Base-by-base conservation (phyloP, 2,888 invertebrate species). In the Cyclophora punctaria region DNA sequence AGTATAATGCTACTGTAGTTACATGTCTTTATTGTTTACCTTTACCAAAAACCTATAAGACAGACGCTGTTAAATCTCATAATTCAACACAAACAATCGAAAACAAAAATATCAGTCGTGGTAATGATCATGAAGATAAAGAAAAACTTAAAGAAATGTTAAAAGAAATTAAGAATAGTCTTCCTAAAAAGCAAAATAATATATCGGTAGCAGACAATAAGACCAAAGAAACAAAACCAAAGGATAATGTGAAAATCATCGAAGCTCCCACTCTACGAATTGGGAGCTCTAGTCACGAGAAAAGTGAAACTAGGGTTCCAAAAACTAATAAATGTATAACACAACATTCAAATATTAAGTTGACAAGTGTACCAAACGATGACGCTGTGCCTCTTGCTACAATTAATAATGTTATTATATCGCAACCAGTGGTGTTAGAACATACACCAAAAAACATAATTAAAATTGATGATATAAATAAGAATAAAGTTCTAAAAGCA, bases 121-220 rank as follows among this genome's bases (percentile, higher is more conserved):
- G 37, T 5, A 60, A 58, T 7, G 63, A 58, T 49, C 41, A 53
- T 34, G 69, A 90, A 60, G 91, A 92, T 63, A 90, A 90, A 66
- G 90, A 90, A 67, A 90, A 89, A 69, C 78, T 94, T 35, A 92
- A 91, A 71, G 92, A 93, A 76, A 92, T 93, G 90, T 75, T 94
- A 56, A 93, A 93, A 66, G 93, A 94, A 83, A 93, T 94, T 92
- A 94, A 93, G 76, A 91, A 94, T 73, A 93, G 93, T 6, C 78
- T 94, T 54, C 93, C 93, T 0, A 92, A 91, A 67, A 89, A 90
- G 60, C 72, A 89, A 34, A 20, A 20, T 20, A 20, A 20, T 20
- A 20, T 20, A 1, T 90, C 89, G 59, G 75, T 80, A 40, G 81
- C 69, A 49, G 53, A 54, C 34, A 63, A 58, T 49, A 52, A 40